phyloP scores from a whole-genome alignment of 1,140 invertebrate species.

The Zophobas atratus region DNA sequence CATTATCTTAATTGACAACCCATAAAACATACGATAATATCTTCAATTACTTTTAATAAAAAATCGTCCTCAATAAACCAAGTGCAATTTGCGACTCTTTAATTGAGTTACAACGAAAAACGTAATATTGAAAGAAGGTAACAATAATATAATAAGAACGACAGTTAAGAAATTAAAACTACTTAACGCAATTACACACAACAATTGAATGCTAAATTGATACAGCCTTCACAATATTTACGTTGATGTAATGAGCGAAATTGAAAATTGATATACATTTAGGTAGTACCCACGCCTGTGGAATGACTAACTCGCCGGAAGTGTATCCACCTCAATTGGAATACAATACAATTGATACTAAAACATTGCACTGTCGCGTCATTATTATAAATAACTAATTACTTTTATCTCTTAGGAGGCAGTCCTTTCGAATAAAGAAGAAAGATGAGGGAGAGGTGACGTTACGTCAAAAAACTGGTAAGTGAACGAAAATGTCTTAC shows the following conservation, averaged over 20 bases:
- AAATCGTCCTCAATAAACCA: background rate
- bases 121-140: constrained; percentile 4
- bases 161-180: constrained; percentile 28
- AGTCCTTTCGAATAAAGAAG: constrained; percentile 39
- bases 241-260: background rate
- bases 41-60: background rate
- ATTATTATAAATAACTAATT: constrained; percentile 25
- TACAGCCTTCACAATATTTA: background rate
- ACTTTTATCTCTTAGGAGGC: constrained; percentile 12
- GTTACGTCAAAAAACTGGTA: constrained; percentile 29
- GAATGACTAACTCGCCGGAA: constrained; percentile 4
- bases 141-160: constrained; percentile 11
- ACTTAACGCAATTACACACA: constrained; percentile 11
- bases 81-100: background rate
- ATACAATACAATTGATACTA: background rate
- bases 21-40: background rate
- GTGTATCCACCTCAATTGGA: constrained; percentile 3
- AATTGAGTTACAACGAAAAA: constrained; percentile 3
- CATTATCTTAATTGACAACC: too few relatives aligned
- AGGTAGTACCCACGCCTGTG: constrained; percentile 12
- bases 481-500: background rate
- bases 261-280: constrained; percentile 19
- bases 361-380: constrained; percentile 10
- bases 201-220: constrained; percentile 8
- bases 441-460: constrained; percentile 11